Conservation (phyloP, 2,888 invertebrate genomes). For the Nezara viridula region DNA sequence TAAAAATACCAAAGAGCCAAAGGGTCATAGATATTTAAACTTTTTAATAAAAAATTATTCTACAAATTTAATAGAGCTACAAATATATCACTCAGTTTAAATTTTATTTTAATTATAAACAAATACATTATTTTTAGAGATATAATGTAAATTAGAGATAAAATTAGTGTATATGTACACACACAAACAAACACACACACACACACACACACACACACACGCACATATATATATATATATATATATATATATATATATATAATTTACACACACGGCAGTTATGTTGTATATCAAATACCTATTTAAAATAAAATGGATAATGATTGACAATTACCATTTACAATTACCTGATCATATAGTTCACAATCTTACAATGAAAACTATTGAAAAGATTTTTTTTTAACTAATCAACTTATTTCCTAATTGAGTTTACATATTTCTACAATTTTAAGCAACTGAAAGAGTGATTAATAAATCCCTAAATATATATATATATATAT, state of each 20-base stretch:
- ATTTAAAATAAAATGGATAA: not conserved
- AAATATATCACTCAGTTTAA: not conserved
- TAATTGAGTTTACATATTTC: not conserved
- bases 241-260: not conserved
- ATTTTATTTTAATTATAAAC: not conserved
- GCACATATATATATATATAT: too few relatives aligned
- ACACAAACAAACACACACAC: too few relatives aligned
- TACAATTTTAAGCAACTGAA: not conserved
- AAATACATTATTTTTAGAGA: not conserved
- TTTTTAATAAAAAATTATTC: not conserved
- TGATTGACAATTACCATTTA: not conserved
- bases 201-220: too few relatives aligned
- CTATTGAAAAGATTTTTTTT: not conserved
- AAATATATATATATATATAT: too few relatives aligned
- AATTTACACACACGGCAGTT: slow-evolving; percentile 47
- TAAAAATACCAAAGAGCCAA: slow-evolving; percentile 23
- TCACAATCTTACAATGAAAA: not conserved
- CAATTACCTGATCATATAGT: not conserved
- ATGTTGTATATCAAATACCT: not conserved
- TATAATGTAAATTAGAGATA: not conserved
- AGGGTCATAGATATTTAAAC: not conserved
- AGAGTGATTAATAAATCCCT: not conserved
- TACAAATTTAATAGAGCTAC: not conserved
- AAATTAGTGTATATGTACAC: not conserved
- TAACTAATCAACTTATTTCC: not conserved